Evolutionary conservation across 2,113 vertebrate genomes (phyloP).

Genomic region (Chaetodon trifascialis): DNA sequence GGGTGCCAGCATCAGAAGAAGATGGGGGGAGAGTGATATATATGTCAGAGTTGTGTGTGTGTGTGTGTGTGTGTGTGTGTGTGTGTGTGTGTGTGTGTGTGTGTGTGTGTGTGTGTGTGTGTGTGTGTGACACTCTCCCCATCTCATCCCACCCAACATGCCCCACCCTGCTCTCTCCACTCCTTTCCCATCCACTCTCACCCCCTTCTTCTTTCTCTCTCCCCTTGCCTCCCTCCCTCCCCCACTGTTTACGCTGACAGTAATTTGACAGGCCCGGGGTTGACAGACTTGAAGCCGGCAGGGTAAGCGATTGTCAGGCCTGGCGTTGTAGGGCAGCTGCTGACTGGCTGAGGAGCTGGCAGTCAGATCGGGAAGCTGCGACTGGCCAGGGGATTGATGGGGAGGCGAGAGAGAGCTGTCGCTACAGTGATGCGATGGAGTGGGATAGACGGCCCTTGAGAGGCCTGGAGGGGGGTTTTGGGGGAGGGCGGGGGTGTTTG

Average conservation of each 20-base stretch:
- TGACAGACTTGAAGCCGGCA: conserved; percentile 82
- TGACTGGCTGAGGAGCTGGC: conserved; percentile 77
- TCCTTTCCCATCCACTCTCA: conserved; percentile 57
- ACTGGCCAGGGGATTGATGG: conserved; percentile 79
- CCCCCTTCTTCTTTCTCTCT: conserved; percentile 43
- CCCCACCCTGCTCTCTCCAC: conserved; percentile 52
- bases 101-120: conserved; percentile 14
- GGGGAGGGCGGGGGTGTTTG: conserved; percentile 30
- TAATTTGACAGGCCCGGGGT: conserved; percentile 81
- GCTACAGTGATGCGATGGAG: conserved; percentile 69
- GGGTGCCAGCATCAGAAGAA: conserved; percentile 54
- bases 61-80: conserved; percentile 30
- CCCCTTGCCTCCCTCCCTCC: conserved; percentile 18
- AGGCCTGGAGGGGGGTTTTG: conserved; percentile 47
- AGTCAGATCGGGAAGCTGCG: conserved; percentile 73
- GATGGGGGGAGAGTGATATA: conserved; percentile 59
- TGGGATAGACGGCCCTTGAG: conserved; percentile 75
- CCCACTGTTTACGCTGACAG: conserved; percentile 75
- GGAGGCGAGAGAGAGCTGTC: conserved; percentile 68
- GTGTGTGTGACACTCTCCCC: conserved; percentile 30
- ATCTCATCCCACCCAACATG: conserved; percentile 47
- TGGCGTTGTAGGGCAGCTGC: conserved; percentile 77
- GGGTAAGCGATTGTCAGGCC: conserved; percentile 83
- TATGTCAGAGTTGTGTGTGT: conserved; percentile 54
- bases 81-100: conserved; percentile 20